Base-by-base conservation (phyloP, 1,140 invertebrate genomes). In the Brachionus koreanus region DNA sequence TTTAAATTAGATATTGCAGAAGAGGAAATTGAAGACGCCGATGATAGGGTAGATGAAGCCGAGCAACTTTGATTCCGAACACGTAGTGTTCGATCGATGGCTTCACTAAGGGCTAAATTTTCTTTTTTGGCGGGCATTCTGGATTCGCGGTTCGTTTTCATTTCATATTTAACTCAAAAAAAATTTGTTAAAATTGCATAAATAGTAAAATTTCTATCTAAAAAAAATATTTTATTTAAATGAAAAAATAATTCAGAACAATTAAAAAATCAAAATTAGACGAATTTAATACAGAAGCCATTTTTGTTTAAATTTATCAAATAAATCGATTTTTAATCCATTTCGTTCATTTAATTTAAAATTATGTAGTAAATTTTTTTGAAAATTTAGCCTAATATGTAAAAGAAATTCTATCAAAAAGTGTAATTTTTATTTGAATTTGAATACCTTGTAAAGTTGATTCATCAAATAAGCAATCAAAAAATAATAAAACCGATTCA, bases 51-150 rank as follows among this genome's bases (percentile, higher is more conserved):
- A 0, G 76, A 79, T 25, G 76, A 79, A 0, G 76, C 76, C 29
- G 76, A 79, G 33, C 76, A 61, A 35, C 76, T 79, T 33, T 61
- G 61, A 43, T 79, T 79, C 19, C 76, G 19, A n/a, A 74, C 42
- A 3, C 69, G 39, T 1, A 23, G 39, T 13, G 10, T 74, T 25
- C 39, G 69, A 19, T 74, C 69, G 0, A 46, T 13, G 7, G 16
- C 23, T 12, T 74, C 69, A 13, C 16, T 37, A 23, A 35, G 25
- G 6, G 13, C 37, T n/a, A 69, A 69, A 69, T 69, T 69, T 39
- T 69, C 65, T 4, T 39, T 43, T 46, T 46, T 25, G 13, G 9
- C 5, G 43, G 19, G 39, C 69, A 74, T 74, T 74, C 23, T 74
- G 12, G 37, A 43, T 49, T 23, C 69, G 23, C 23, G 37, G 19